Conservation (phyloP, 2,797 vertebrate species). For the Anas flavirostris region DNA sequence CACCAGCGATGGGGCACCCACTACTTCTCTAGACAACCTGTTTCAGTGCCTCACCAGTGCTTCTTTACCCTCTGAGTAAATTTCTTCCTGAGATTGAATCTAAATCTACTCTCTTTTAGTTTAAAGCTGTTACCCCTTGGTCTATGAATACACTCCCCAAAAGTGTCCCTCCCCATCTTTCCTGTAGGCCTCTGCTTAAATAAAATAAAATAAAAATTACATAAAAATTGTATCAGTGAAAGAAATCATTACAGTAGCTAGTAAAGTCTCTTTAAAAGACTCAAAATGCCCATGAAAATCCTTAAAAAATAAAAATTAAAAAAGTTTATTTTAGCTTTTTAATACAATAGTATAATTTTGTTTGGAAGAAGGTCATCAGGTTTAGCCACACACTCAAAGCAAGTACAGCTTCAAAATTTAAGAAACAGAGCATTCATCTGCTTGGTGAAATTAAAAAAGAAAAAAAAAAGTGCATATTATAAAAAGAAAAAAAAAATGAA, state of each 20-base stretch:
- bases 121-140: background rate
- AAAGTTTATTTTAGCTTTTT: background rate
- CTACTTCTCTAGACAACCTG: background rate
- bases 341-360: background rate
- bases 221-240: background rate
- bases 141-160: background rate
- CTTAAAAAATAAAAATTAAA: background rate
- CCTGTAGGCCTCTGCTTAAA: background rate
- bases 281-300: background rate
- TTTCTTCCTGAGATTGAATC: background rate
- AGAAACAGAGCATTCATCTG: background rate
- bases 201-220: background rate
- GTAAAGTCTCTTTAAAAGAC: background rate
- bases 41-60: background rate
- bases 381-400: background rate
- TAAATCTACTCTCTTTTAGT: background rate
- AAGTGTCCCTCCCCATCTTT: background rate
- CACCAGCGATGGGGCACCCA: background rate
- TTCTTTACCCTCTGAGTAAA: background rate
- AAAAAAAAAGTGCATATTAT: too few species aligned
- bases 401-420: background rate
- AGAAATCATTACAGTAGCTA: background rate
- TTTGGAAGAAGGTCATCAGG: background rate
- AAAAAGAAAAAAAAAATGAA: background rate
- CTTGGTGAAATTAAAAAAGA: background rate